phyloP scores from a whole-genome alignment of 2,113 vertebrate species.

The Dolichallabes microphthalmus region DNA sequence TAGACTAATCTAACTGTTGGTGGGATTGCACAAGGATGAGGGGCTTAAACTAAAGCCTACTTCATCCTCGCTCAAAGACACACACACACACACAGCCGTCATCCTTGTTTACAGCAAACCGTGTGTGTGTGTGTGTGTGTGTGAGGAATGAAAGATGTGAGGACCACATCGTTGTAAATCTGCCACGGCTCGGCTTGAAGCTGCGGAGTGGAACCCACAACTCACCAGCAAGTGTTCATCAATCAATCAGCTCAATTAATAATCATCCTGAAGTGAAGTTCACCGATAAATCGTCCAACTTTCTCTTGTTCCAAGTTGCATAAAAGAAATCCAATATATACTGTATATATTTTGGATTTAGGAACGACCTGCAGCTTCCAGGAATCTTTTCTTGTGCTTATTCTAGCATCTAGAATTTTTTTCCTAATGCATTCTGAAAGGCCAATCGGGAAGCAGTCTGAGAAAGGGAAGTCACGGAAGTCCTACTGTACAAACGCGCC shows the following conservation, averaged over 20 bases:
- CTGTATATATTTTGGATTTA: neutral
- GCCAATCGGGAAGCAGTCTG: conserved; percentile 30
- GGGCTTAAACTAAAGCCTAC: conserved; percentile 14
- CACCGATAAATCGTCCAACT: neutral
- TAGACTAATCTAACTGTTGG: neutral
- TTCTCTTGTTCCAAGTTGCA: neutral
- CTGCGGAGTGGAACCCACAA: conserved; percentile 40
- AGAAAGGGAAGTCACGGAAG: neutral
- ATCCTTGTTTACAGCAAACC: conserved; percentile 22
- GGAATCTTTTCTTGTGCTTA: conserved; percentile 1
- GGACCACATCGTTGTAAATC: conserved; percentile 36
- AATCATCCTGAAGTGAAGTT: conserved; percentile 36
- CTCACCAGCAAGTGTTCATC: conserved; percentile 51
- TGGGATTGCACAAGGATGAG: neutral
- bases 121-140: conserved; percentile 39
- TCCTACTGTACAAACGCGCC: conserved; percentile 8
- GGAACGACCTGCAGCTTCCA: neutral
- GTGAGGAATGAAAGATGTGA: conserved; percentile 32
- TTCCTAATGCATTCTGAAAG: conserved; percentile 38
- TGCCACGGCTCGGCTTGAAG: conserved; percentile 24
- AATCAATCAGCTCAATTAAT: conserved; percentile 49
- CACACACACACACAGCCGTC: neutral
- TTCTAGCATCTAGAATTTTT: neutral
- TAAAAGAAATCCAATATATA: neutral
- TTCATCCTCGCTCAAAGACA: neutral